phyloP scores from a whole-genome alignment of 2,888 invertebrate genomes.

The Tipula lateralis region DNA sequence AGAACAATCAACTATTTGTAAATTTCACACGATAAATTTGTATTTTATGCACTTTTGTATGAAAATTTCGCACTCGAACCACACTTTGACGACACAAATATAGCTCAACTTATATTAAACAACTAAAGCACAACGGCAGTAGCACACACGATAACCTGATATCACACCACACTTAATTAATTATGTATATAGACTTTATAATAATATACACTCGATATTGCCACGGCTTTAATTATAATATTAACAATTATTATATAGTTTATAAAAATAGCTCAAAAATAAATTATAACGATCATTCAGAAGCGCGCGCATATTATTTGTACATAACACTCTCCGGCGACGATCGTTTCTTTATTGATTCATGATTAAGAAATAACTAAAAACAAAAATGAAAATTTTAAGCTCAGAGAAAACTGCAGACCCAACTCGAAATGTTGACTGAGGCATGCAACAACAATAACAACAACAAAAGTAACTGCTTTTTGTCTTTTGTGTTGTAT shows the following conservation, averaged over 20 bases:
- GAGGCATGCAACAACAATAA: neutral
- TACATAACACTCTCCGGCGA: neutral
- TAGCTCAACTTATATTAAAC: neutral
- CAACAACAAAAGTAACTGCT: too few relatives aligned
- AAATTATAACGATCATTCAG: neutral
- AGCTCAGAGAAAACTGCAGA: neutral
- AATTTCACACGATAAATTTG: neutral
- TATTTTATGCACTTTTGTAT: neutral
- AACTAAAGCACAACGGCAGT: neutral
- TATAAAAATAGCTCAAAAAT: neutral
- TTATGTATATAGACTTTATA: neutral
- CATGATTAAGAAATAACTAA: neutral
- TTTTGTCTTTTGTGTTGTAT: neutral
- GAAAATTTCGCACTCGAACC: neutral
- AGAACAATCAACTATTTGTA: neutral
- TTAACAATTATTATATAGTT: neutral
- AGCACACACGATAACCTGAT: neutral
- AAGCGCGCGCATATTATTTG: neutral
- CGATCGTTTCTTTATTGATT: neutral
- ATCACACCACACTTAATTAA: neutral
- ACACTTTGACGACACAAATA: neutral
- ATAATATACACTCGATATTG: neutral
- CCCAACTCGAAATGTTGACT: neutral
- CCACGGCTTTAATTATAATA: neutral
- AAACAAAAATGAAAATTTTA: neutral